Base-by-base conservation (phyloP, 2,888 invertebrate genomes). In the Idaea aversata region DNA sequence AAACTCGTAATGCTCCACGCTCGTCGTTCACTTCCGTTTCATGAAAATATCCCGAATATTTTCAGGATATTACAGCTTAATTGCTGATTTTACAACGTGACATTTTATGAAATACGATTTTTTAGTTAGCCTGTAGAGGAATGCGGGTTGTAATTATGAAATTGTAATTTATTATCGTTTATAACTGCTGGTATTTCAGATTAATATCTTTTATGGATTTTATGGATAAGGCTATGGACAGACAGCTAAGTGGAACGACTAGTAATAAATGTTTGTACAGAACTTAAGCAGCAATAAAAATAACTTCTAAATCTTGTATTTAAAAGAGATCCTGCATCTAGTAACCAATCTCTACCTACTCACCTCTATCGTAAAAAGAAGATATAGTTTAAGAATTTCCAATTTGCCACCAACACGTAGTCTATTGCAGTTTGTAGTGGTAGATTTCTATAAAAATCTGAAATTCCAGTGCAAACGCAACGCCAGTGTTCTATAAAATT, bases 1-100 rank as follows among this genome's bases (percentile, higher is more conserved):
- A 80, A 77, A 72, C 72, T 62, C 66, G 72, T 69, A 67, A 69
- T 70, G 72, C 67, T 65, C 69, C 64, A 63, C 72, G 62, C 67
- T 61, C 67, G 68, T 34, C 61, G 66, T 60, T 63, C 38, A 62
- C 63, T 67, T 70, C 69, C 69, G 64, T 16, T 57, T 10, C 57
- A 34, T 61, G 60, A 34, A 59, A 25, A 59, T 59, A 25, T 59
- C 10, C 4, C 59, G 59, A 59, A 59, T 59, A 25, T 59, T 25
- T 47, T 15, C 25, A 59, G 59, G 59, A 59, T 59, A 59, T 59
- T 59, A 59, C 13, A 59, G 34, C 34, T 59, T 59, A 59, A 59
- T 59, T 59, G 6, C 58, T 7, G 47, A 47, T 47, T 13, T 47
- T 47, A 47, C 47, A 47, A 47, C 47, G 5, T 47, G 47, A 47